These are phyloP conservation scores for Nyctalus aviator DNA, from an alignment of 2,797 vertebrate species.

Conservation along the genomic window DNA sequence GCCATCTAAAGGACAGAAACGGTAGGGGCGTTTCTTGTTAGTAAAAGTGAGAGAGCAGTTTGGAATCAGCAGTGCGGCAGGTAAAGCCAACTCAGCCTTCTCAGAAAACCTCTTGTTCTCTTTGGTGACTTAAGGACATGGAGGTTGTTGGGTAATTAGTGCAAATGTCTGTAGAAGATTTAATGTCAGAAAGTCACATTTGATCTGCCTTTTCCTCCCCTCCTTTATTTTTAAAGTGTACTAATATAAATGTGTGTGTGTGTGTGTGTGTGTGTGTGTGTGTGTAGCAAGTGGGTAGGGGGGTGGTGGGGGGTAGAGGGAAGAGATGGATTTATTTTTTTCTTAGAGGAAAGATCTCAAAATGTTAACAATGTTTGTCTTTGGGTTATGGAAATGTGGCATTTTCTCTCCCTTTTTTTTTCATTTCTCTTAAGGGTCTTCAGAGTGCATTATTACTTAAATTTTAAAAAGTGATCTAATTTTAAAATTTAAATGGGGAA, in stretches of 20 bases:
- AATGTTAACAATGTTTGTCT: conserved; percentile 14
- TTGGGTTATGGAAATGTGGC: conserved; percentile 2
- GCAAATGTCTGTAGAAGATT: conserved; percentile 17
- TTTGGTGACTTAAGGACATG: background rate
- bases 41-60: background rate
- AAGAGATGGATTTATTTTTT: background rate
- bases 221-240: background rate
- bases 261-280: background rate
- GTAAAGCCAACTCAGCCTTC: background rate
- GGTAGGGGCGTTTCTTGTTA: background rate
- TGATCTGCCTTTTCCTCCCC: background rate
- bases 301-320: background rate
- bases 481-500: background rate
- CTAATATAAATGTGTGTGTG: background rate
- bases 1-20: conserved; percentile 70
- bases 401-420: conserved; percentile 15
- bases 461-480: background rate
- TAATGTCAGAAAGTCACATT: conserved; percentile 7
- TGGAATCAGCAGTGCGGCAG: background rate
- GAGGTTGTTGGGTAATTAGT: background rate
- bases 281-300: background rate
- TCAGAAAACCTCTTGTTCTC: background rate
- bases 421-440: conserved; percentile 37
- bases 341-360: background rate
- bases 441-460: background rate